A percentile compares a stretch with the other conserved stretches of the same genome.
Evolutionary conservation across 1,140 invertebrate genomes (phyloP).

Genomic region (Ceratoteleas bidentatus): DNA sequence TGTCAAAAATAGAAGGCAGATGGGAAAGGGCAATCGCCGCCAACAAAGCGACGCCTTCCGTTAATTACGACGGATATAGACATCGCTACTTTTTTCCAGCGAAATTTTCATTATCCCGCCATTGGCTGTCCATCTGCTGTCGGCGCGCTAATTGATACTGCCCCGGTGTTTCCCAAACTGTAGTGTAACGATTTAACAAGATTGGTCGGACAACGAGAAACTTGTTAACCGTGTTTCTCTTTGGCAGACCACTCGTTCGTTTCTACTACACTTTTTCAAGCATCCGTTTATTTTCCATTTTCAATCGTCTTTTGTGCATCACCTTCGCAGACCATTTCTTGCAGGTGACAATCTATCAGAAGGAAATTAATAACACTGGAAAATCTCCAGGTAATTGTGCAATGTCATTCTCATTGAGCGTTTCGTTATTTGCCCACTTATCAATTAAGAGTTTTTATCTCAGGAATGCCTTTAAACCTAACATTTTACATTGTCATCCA

Average conservation of each 20-base stretch:
- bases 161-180: background rate
- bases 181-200: conserved; percentile 1
- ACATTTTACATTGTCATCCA: too few species aligned
- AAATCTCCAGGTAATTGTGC: too few species aligned
- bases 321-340: too few species aligned
- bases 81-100: conserved; percentile 36
- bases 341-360: too few species aligned
- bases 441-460: too few species aligned
- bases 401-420: too few species aligned
- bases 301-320: too few species aligned
- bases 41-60: conserved; percentile 50
- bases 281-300: background rate
- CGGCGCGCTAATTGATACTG: conserved; percentile 9
- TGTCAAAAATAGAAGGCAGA: conserved; percentile 61
- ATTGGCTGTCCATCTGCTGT: conserved; percentile 32
- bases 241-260: too few species aligned
- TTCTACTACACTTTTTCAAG: background rate
- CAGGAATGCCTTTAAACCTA: too few species aligned
- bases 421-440: too few species aligned
- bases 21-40: conserved; percentile 38
- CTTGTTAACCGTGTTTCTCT: background rate
- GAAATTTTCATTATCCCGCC: background rate
- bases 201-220: background rate
- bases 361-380: too few species aligned
- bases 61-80: conserved; percentile 53